Evolutionary conservation across 2,888 invertebrate genomes (phyloP).

Genomic region (Yponomeuta evonymella): DNA sequence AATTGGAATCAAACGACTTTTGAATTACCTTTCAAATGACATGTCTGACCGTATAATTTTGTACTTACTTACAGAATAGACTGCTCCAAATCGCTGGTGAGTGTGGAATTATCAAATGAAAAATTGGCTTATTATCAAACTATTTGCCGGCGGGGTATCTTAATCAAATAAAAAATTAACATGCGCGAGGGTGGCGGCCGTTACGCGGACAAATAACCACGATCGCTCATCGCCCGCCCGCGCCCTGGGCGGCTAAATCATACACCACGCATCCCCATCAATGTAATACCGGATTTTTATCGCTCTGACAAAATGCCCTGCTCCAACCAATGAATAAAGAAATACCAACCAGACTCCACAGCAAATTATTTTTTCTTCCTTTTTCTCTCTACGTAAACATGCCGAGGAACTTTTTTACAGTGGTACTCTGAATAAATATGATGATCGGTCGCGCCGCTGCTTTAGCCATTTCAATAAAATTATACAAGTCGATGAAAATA

Average conservation of each 20-base stretch:
- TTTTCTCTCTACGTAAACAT: background rate
- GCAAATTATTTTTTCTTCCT: conserved; percentile 8
- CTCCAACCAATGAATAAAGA: conserved; percentile 13
- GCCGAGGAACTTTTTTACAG: conserved; percentile 21
- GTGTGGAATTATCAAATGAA: conserved; percentile 56
- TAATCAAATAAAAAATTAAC: conserved; percentile 72
- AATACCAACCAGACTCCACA: conserved; percentile 2
- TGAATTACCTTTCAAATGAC: conserved; percentile 64
- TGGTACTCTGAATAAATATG: conserved; percentile 24
- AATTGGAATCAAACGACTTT: conserved; percentile 61
- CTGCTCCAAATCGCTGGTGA: conserved; percentile 43
- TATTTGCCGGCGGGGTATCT: conserved; percentile 58
- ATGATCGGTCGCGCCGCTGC: conserved; percentile 32
- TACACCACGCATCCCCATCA: conserved; percentile 25
- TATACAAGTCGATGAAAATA: conserved; percentile 54
- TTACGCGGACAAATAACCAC: conserved; percentile 58
- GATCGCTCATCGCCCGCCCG: conserved; percentile 46
- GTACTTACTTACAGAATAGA: conserved; percentile 48
- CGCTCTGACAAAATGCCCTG: conserved; percentile 16
- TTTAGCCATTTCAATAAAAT: conserved; percentile 47
- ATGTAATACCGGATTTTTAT: conserved; percentile 19
- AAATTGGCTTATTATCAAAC: conserved; percentile 73
- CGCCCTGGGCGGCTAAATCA: conserved; percentile 34
- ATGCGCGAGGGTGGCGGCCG: conserved; percentile 48
- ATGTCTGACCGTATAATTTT: conserved; percentile 58